phyloP scores from a whole-genome alignment of 2,113 vertebrate genomes.

The Microcebus murinus region DNA sequence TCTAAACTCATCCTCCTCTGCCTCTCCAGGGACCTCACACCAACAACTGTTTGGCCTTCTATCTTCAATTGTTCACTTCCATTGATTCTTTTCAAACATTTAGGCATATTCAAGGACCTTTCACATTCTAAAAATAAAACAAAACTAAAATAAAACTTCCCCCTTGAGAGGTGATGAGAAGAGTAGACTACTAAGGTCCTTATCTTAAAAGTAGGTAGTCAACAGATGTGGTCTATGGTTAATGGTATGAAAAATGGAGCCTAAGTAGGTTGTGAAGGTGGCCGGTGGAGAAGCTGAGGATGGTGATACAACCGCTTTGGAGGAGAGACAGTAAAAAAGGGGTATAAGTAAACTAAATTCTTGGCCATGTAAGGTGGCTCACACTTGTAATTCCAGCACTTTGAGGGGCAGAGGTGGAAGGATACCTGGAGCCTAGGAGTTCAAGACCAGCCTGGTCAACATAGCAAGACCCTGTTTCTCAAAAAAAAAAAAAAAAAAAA shows the following conservation, averaged over 20 bases:
- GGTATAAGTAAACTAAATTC: neutral
- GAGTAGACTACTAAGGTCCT: neutral
- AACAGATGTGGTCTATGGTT: neutral
- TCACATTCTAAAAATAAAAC: neutral
- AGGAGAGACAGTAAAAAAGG: neutral
- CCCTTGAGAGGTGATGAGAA: neutral
- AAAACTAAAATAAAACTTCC: neutral
- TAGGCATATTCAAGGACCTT: neutral
- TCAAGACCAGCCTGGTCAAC: no score
- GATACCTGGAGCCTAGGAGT: no score
- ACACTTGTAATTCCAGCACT: no score
- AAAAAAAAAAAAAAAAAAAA: no score
- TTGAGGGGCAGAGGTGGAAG: no score
- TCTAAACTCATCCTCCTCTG: neutral
- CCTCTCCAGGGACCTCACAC: neutral
- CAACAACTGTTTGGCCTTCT: constrained; percentile 28
- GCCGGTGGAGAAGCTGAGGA: neutral
- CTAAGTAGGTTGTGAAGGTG: neutral
- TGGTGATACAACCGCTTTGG: neutral
- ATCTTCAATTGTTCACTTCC: neutral
- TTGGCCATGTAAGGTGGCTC: no score
- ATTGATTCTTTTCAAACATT: neutral
- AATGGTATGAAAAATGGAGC: neutral
- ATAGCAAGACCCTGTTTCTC: no score
- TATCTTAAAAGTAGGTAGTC: neutral